phyloP scores from a whole-genome alignment of 2,888 invertebrate species.

The Tetanocera ferruginea region DNA sequence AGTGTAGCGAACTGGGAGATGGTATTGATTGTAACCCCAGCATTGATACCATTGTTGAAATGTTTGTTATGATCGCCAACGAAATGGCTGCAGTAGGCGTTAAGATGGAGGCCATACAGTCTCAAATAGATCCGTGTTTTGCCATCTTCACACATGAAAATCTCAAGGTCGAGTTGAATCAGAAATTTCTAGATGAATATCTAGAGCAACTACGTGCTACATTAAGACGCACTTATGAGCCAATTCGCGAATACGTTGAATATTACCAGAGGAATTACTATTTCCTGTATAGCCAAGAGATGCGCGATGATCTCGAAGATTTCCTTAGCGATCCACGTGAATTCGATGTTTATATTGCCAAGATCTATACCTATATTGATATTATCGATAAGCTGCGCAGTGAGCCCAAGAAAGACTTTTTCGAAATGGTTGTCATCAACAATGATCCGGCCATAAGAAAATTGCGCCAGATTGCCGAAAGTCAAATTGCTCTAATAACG shows the following conservation, averaged over 20 bases:
- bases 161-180: slow-evolving; percentile 74
- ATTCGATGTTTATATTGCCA: slow-evolving; percentile 75
- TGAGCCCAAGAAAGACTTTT: slow-evolving; percentile 78
- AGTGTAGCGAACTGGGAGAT: slow-evolving; percentile 51
- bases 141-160: slow-evolving; percentile 70
- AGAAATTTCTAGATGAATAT: slow-evolving; percentile 72
- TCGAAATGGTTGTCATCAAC: slow-evolving; percentile 75
- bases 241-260: slow-evolving; percentile 73
- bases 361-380: slow-evolving; percentile 75
- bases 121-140: slow-evolving; percentile 69
- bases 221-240: slow-evolving; percentile 73
- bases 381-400: slow-evolving; percentile 75
- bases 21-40: slow-evolving; percentile 74
- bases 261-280: slow-evolving; percentile 73
- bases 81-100: slow-evolving; percentile 73
- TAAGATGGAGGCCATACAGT: slow-evolving; percentile 74
- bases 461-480: slow-evolving; percentile 74
- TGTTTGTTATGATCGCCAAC: slow-evolving; percentile 74
- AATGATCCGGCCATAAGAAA: slow-evolving; percentile 76
- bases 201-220: slow-evolving; percentile 72
- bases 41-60: slow-evolving; percentile 72
- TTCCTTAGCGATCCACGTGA: slow-evolving; percentile 72
- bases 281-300: slow-evolving; percentile 71
- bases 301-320: slow-evolving; percentile 69
- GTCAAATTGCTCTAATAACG: slow-evolving; percentile 76